These are phyloP conservation scores for Sternarchorhynchus goeldii DNA, from an alignment of 2,797 vertebrate species.

Conservation along the genomic window DNA sequence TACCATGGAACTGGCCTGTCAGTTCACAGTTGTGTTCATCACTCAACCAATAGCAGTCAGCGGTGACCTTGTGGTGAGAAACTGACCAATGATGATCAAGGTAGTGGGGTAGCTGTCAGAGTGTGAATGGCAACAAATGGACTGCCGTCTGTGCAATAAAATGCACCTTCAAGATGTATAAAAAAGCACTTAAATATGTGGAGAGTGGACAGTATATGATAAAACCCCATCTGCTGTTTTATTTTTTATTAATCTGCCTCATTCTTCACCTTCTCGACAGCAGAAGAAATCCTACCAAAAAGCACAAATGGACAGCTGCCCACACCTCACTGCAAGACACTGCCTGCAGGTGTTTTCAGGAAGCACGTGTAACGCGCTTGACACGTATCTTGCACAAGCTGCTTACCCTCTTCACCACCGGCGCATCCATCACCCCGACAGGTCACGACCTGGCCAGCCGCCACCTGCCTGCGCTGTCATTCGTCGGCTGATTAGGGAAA, in stretches of 20 bases:
- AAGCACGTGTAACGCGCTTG: slow-evolving; percentile 36
- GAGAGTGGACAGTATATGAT: too few relatives aligned
- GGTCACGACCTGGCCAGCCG: slow-evolving; percentile 68
- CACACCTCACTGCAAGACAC: slow-evolving; percentile 17
- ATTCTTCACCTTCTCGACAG: neutral
- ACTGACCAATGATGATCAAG: too few relatives aligned
- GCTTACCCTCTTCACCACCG: slow-evolving; percentile 54
- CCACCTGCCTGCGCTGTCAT: slow-evolving; percentile 65
- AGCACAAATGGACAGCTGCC: slow-evolving; percentile 24
- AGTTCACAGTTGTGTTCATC: too few relatives aligned
- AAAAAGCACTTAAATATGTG: too few relatives aligned
- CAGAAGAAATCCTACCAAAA: slow-evolving; percentile 13
- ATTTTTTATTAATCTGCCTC: too few relatives aligned
- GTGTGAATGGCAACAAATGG: too few relatives aligned
- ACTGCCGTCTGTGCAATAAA: too few relatives aligned
- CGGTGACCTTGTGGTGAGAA: too few relatives aligned
- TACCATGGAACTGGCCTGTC: too few relatives aligned
- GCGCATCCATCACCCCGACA: slow-evolving; percentile 69
- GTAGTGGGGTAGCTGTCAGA: too few relatives aligned
- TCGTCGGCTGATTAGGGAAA: slow-evolving; percentile 66
- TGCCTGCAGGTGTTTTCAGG: slow-evolving; percentile 22
- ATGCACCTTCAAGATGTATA: too few relatives aligned
- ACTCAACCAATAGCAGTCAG: too few relatives aligned
- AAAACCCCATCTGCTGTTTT: neutral
- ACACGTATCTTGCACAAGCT: slow-evolving; percentile 32